These are phyloP conservation scores for Pogonophryne albipinna DNA, from an alignment of 2,797 vertebrate species.

Conservation along the genomic window DNA sequence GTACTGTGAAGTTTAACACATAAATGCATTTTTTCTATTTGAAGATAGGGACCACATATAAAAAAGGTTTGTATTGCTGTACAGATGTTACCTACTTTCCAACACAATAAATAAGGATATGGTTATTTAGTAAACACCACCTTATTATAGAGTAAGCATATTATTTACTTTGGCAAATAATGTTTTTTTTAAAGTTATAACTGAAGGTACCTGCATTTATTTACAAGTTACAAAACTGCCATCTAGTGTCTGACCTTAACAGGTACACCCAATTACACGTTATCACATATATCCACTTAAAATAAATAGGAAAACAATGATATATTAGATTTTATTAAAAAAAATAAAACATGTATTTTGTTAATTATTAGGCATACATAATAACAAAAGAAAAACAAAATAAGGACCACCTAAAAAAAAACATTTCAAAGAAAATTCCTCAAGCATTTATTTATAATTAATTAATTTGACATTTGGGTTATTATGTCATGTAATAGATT, in stretches of 20 bases:
- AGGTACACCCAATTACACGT: background rate
- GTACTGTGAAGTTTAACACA: slow-evolving; percentile 34
- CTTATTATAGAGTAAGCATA: background rate
- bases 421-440: no score
- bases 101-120: no score
- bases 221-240: slow-evolving; percentile 23
- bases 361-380: no score
- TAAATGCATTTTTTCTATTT: slow-evolving; percentile 50
- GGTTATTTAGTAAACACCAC: background rate
- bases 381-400: no score
- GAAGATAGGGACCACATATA: background rate
- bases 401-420: no score
- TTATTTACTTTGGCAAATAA: background rate
- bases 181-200: background rate
- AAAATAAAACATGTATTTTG: no score
- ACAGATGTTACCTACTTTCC: background rate
- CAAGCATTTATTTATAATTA: no score
- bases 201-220: background rate
- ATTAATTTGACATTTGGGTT: no score
- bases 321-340: no score
- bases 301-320: no score
- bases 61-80: background rate
- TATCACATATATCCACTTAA: no score
- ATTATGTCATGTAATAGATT: no score
- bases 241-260: slow-evolving; percentile 35